phyloP scores from a whole-genome alignment of 2,888 invertebrate species.

The Cinara cedri region DNA sequence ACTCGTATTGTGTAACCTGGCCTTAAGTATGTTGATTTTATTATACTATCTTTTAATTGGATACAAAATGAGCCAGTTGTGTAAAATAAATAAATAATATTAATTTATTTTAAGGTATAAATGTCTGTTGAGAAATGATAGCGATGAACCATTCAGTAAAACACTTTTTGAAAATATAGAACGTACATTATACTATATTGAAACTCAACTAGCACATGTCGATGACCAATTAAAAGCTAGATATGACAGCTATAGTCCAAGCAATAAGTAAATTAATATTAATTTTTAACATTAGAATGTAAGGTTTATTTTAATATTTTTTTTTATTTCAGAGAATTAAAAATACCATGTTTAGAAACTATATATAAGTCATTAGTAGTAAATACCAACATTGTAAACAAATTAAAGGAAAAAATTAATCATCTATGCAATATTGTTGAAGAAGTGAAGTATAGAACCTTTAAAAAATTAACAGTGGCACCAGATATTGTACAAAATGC shows the following conservation, averaged over 20 bases:
- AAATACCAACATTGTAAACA: conserved; percentile 50
- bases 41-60: too few relatives aligned
- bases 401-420: conserved; percentile 45
- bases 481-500: conserved; percentile 41
- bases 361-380: conserved; percentile 47
- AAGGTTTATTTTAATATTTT: background rate
- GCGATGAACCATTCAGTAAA: conserved; percentile 72
- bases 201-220: conserved; percentile 76
- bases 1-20: too few relatives aligned
- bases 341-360: conserved; percentile 51
- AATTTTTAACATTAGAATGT: too few relatives aligned
- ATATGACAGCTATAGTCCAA: conserved; percentile 42
- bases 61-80: too few relatives aligned
- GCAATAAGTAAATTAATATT: conserved; percentile 23
- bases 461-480: conserved; percentile 37
- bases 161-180: conserved; percentile 74
- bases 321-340: conserved; percentile 35
- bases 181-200: conserved; percentile 74
- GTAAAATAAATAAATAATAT: too few relatives aligned
- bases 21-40: too few relatives aligned
- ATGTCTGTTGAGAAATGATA: conserved; percentile 63
- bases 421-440: conserved; percentile 23
- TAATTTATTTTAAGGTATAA: conserved; percentile 61
- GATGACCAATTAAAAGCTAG: conserved; percentile 71
- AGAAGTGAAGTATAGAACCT: conserved; percentile 38